Base-by-base conservation (phyloP, 2,888 invertebrate species). In the Oscheius sp. region DNA sequence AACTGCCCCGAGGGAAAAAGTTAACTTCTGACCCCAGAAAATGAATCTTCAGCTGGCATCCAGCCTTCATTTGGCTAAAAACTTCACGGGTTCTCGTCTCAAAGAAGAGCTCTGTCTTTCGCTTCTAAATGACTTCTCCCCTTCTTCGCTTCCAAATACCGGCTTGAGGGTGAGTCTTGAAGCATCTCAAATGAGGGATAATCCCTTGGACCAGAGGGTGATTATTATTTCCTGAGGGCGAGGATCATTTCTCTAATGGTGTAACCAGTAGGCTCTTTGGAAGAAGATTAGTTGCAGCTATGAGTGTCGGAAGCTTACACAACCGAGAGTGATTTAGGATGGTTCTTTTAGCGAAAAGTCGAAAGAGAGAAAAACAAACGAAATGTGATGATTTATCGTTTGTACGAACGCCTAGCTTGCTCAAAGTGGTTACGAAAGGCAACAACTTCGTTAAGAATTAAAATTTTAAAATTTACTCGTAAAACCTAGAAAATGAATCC, bases 161-260 rank as follows among this genome's bases (percentile, higher is more conserved):
- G 25, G 27, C 10, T 29, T 52, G 10, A 27, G 52, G 52, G 52
- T 52, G 29, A 27, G 52, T 42, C 12, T n/a, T n/a, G n/a, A n/a
- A n/a, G n/a, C n/a, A n/a, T n/a, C n/a, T n/a, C n/a, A n/a, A n/a
- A n/a, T n/a, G n/a, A n/a, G n/a, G n/a, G n/a, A 42, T 42, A 17
- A 42, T 42, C 42, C 42, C 42, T 20, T 6, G 4, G n/a, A n/a
- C n/a, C 42, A 17, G n/a, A 20, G 20, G 4, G 42, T 15, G 42
- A 42, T 42, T 42, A 42, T 42, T 42, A 42, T 42, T 42, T 42
- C 42, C 42, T 42, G n/a, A 15, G 42, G 42, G 42, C 42, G 42
- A 10, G 42, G 12, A 42, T 37, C n/a, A n/a, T n/a, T n/a, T n/a
- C n/a, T n/a, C n/a, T n/a, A n/a, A n/a, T n/a, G n/a, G n/a, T n/a